A percentile compares a stretch with the other conserved stretches of the same genome.
Evolutionary conservation across 2,797 vertebrate genomes (phyloP).

Genomic region (Gallinago nigripennis): DNA sequence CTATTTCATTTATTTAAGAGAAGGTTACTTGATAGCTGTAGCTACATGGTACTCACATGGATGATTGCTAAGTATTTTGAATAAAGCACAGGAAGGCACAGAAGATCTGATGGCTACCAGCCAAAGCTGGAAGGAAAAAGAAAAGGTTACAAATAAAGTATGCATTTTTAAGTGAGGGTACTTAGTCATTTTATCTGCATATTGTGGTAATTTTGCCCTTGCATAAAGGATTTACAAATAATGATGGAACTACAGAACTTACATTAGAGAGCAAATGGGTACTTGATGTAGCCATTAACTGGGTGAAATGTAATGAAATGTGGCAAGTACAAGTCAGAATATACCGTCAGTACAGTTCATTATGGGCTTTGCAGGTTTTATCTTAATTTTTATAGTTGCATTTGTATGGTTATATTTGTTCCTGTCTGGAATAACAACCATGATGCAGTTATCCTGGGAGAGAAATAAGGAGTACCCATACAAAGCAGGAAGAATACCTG

Average conservation of each 20-base stretch:
- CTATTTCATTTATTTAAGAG: not conserved
- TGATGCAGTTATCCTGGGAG: not conserved
- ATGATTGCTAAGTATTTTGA: not conserved
- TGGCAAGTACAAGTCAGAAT: not conserved
- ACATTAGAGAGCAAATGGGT: not conserved
- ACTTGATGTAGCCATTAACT: not conserved
- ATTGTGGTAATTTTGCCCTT: not conserved
- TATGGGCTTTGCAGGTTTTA: not conserved
- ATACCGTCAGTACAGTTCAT: not conserved
- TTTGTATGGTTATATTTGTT: not conserved
- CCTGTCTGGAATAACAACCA: not conserved
- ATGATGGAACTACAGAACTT: not conserved
- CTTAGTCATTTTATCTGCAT: not conserved
- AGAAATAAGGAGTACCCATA: not conserved
- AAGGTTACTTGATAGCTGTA: not conserved
- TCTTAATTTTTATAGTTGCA: not conserved
- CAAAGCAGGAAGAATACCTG: not conserved
- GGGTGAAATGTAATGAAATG: not conserved
- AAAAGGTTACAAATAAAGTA: constrained; percentile 4
- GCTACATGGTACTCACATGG: not conserved
- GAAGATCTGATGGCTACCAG: not conserved
- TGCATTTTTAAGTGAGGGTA: not conserved
- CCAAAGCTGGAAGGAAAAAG: not conserved
- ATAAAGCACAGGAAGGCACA: not conserved
- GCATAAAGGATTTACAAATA: not conserved